Evolutionary conservation across 2,888 invertebrate species (phyloP).

Genomic region (Gymnosoma rotundatum): DNA sequence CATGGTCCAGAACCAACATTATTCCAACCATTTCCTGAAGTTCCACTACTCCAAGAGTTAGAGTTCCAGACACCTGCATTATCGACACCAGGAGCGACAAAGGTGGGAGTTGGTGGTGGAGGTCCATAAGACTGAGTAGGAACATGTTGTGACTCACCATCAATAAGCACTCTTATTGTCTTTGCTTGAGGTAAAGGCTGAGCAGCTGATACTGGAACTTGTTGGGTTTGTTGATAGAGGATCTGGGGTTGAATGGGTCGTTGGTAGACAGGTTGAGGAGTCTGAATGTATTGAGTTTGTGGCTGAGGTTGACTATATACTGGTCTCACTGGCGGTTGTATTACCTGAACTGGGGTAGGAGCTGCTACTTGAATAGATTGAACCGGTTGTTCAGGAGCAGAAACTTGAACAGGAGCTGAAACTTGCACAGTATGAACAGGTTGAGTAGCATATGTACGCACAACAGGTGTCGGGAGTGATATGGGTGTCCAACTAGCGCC

Average conservation of each 20-base stretch:
- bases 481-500: constrained; percentile 57
- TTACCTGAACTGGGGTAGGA: constrained; percentile 36
- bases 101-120: constrained; percentile 17
- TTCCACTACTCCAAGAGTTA: constrained; percentile 24
- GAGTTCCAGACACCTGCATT: constrained; percentile 44
- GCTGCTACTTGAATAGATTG: constrained; percentile 1
- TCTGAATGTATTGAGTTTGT: constrained; percentile 72
- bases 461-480: constrained; percentile 37
- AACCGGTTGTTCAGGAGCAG: constrained; percentile 25
- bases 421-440: constrained; percentile 33
- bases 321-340: constrained; percentile 54
- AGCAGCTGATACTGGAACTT: too few species aligned
- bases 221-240: too few species aligned
- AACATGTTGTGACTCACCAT: constrained; percentile 43
- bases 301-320: constrained; percentile 63
- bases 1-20: constrained; percentile 35
- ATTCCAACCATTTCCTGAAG: constrained; percentile 4
- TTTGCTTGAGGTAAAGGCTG: too few species aligned
- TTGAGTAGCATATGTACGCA: constrained; percentile 36
- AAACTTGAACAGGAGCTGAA: constrained; percentile 25
- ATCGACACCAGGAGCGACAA: constrained; percentile 6
- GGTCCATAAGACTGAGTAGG: constrained; percentile 60
- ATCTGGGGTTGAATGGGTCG: constrained; percentile 66
- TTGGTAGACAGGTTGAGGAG: constrained; percentile 73
- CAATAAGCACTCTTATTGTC: constrained; percentile 46